Evolutionary conservation across 2,888 invertebrate genomes (phyloP).

Genomic region (Dione vanillae): DNA sequence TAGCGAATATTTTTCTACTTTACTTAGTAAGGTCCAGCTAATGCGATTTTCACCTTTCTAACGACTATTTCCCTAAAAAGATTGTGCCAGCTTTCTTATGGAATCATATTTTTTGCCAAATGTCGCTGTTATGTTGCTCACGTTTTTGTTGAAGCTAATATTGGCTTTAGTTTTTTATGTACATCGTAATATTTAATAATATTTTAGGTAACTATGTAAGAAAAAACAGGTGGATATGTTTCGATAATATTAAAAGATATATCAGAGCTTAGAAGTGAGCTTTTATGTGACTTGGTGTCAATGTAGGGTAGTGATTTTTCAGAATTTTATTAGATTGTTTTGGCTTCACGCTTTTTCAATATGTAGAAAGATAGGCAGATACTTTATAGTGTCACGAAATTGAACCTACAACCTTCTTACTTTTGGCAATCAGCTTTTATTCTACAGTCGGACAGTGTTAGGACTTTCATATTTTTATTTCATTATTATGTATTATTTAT

Average conservation of each 20-base stretch:
- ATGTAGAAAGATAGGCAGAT: too few species aligned
- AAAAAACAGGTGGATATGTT: neutral
- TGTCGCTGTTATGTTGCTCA: constrained; percentile 36
- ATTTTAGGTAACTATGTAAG: neutral
- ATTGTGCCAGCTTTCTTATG: constrained; percentile 33
- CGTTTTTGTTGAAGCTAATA: constrained; percentile 23
- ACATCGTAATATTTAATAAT: neutral
- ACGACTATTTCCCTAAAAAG: constrained; percentile 40
- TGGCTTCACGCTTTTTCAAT: too few species aligned
- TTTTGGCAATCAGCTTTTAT: too few species aligned
- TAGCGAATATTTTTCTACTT: neutral
- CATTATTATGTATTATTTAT: too few species aligned
- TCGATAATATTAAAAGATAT: too few species aligned
- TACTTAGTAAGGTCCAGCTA: constrained; percentile 21
- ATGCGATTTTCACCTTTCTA: constrained; percentile 40
- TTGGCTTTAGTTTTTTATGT: constrained; percentile 22
- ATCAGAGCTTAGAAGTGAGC: neutral
- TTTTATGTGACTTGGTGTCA: neutral
- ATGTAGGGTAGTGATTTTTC: too few species aligned
- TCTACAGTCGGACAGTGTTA: too few species aligned
- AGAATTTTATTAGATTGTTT: too few species aligned
- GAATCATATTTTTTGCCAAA: constrained; percentile 35
- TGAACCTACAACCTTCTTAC: too few species aligned
- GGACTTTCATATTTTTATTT: too few species aligned
- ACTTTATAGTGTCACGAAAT: too few species aligned